Evolutionary conservation across 1,140 invertebrate species (phyloP), one percentile per base, ranked within the genome.

Genomic region (Oedothorax gibbosus): DNA sequence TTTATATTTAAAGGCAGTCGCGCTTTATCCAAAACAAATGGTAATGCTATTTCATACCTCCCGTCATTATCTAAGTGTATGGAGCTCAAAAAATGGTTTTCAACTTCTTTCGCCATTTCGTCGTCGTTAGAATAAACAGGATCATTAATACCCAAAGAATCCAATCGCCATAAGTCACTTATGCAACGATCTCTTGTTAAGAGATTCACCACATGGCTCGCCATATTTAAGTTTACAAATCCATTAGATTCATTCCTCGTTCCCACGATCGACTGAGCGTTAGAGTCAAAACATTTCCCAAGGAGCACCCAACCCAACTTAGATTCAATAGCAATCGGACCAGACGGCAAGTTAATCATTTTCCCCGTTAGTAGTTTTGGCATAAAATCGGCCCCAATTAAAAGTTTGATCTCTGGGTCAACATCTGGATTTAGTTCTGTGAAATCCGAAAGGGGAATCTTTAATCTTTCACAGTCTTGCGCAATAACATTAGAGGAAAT

Each of bases 371-470:
- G 65, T n/a, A 65, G n/a, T 65, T 73, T 83, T 64, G 49, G n/a
- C n/a, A 60, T 60, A 18, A 73, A 18, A 83, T 73, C 80, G 8
- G 56, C 80, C 10, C 57, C 69, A 65, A 51, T 83, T 73, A 73
- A 73, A 12, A 73, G 73, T 54, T 73, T 73, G n/a, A 78, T 73
- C 54, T 83, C 80, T 9, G 72, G 72, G 64, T 62, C 56, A 64
- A 83, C 80, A 9, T 73, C 73, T 35, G n/a, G 20, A 49, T 6
- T n/a, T 49, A 21, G 57, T 12, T 69, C 60, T 50, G 56, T 35
- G 11, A 60, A 49, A 57, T 80, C n/a, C 0, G 0, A 69, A 18
- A 57, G 1, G 56, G 21, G 49, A 57, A 69, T 80, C 7, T n/a
- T 56, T 7, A 15, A 35, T 1, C 51, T 14, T 51, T 82, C 49